Percentiles rank a stretch among this genome's conserved stretches.
phyloP scores from a whole-genome alignment of 2,797 vertebrate genomes.

The Diglossa cyanea region DNA sequence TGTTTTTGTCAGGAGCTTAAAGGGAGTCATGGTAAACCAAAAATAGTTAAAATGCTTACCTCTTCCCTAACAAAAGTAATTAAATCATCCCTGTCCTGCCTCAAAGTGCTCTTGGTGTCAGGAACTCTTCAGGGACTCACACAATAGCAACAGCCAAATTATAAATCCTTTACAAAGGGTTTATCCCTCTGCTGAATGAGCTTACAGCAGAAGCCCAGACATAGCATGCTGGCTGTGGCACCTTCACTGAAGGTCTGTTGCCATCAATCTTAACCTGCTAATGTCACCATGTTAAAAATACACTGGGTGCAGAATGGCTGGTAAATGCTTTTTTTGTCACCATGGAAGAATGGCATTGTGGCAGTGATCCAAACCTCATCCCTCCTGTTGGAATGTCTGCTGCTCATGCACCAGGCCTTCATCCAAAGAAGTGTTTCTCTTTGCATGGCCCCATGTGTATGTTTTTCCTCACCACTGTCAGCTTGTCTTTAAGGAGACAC shows the following conservation, averaged over 20 bases:
- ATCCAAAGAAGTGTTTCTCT: neutral
- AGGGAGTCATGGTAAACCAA: neutral
- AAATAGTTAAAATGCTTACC: neutral
- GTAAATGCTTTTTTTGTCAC: conserved; percentile 2
- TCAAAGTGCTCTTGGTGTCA: neutral
- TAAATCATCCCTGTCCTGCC: neutral
- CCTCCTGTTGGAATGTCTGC: neutral
- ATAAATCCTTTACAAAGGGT: neutral
- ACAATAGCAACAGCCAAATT: neutral
- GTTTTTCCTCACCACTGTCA: neutral
- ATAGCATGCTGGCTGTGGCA: neutral
- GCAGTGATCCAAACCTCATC: neutral
- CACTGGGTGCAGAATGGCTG: neutral
- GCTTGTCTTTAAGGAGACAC: neutral
- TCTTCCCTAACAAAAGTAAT: neutral
- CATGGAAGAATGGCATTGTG: neutral
- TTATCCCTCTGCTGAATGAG: neutral
- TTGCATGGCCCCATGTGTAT: fast-evolving
- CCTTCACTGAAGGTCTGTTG: conserved; percentile 3
- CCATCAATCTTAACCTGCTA: conserved; percentile 34
- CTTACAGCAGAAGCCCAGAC: neutral
- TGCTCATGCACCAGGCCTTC: neutral
- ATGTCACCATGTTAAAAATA: conserved; percentile 54
- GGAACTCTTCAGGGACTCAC: neutral
- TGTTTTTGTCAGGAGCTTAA: neutral